Percentiles rank a stretch among this genome's conserved stretches.
phyloP scores from a whole-genome alignment of 37 sponge, comb jelly and placozoan species.

The Beroe ovata region DNA sequence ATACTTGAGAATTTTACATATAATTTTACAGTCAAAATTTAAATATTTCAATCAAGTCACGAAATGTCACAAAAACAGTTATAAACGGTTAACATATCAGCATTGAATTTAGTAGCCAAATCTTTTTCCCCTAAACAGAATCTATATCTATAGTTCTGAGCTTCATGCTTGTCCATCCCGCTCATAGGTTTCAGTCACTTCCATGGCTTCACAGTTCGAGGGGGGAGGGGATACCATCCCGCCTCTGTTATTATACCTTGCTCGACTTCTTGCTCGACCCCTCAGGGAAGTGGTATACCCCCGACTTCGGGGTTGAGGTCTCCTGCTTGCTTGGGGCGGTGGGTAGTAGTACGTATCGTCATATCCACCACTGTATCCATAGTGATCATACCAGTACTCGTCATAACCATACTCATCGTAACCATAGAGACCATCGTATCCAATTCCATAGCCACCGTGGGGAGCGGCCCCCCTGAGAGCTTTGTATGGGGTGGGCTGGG shows the following conservation, averaged over 20 bases:
- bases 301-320: neutral
- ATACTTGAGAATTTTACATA: no score
- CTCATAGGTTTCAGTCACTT: neutral
- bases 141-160: no score
- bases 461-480: neutral
- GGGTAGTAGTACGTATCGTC: neutral
- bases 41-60: no score
- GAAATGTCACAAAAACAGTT: no score
- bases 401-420: neutral
- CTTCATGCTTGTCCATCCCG: no score
- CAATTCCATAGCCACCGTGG: neutral
- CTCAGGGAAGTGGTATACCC: neutral
- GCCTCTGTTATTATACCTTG: neutral
- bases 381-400: slow-evolving; percentile 16
- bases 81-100: no score
- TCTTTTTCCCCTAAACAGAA: no score
- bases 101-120: no score
- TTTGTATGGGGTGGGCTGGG: slow-evolving; percentile 46
- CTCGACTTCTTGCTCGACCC: neutral
- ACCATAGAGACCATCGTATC: neutral
- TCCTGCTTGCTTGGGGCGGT: neutral
- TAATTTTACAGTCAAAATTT: no score
- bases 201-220: neutral
- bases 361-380: slow-evolving; percentile 3
- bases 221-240: neutral